Evolutionary conservation across 2,888 invertebrate genomes (phyloP), one percentile per base, ranked within the genome.

Genomic region (Vannuccia rotundouncinata): DNA sequence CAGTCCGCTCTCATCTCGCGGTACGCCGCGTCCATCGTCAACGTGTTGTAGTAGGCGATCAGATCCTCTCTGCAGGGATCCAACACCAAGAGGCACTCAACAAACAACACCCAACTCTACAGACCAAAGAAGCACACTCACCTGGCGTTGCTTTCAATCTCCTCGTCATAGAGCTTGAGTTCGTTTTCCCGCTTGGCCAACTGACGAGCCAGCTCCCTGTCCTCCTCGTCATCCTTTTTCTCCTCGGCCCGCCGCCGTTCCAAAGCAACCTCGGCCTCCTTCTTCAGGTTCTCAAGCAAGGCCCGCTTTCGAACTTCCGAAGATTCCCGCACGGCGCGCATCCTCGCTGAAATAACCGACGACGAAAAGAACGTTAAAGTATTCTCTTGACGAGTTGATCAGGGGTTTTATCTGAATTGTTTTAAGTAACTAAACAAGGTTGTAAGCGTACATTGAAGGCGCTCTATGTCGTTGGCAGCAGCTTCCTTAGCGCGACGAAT

Each of bases 1-100:
- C 87, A 87, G 81, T 87, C 79, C 0, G 87, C 87, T 79, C 83
- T 83, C 82, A 85, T 84, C 82, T 87, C 87, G 75, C 87, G 81
- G 13, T 80, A 81, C 0, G 85, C 83, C 13, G 87, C 87, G 76
- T 85, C 86, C 74, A 84, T 86, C 59, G 84, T 84, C 80, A 87
- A 83, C 79, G 84, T 82, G 13, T 83, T 83, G 82, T 87, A 87
- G 81, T 86, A 84, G 0, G 83, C 84, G 60, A 85, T 83, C 79
- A 87, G 81, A 78, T 87, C 86, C 75, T 86, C 74, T 17, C 45
- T 45, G 45, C n/a, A n/a, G n/a, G n/a, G n/a, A n/a, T n/a, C n/a
- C n/a, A n/a, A n/a, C n/a, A n/a, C n/a, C n/a, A n/a, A n/a, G n/a
- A n/a, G n/a, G n/a, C n/a, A n/a, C n/a, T n/a, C n/a, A n/a, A n/a